phyloP scores from a whole-genome alignment of 2,888 invertebrate species.

The Sinhomidia bicolor region DNA sequence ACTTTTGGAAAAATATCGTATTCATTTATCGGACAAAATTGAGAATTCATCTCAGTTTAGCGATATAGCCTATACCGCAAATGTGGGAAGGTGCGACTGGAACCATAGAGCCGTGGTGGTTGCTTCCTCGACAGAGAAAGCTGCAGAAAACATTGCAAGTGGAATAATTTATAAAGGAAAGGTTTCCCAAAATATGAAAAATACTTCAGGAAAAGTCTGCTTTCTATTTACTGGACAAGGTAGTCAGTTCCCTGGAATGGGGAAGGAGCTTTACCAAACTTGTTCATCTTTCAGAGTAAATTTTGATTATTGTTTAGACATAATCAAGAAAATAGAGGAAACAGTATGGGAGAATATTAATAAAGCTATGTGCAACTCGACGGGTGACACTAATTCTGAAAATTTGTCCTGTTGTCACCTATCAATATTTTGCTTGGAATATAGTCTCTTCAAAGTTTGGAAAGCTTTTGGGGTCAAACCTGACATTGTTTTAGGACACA shows the following conservation, averaged over 20 bases:
- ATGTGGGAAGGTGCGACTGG: conserved; percentile 48
- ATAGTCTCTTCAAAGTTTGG: conserved; percentile 67
- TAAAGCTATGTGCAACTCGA: conserved; percentile 29
- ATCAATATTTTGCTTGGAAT: conserved; percentile 72
- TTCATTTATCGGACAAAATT: no score
- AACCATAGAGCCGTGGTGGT: conserved; percentile 33
- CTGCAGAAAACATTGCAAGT: not conserved
- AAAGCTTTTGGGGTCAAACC: conserved; percentile 70
- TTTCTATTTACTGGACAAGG: conserved; percentile 74
- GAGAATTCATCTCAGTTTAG: not conserved
- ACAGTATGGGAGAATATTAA: conserved; percentile 14
- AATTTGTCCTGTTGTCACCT: no score
- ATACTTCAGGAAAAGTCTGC: conserved; percentile 48
- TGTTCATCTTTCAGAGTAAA: conserved; percentile 52
- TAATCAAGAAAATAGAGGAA: not conserved
- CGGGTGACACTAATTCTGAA: conserved; percentile 72
- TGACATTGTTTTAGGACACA: conserved; percentile 72
- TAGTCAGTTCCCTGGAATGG: conserved; percentile 67
- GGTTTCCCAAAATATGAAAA: not conserved
- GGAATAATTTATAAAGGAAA: not conserved
- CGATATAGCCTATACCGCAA: conserved; percentile 42
- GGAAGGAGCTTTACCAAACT: conserved; percentile 50
- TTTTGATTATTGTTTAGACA: conserved; percentile 60
- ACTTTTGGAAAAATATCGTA: conserved; percentile 11
- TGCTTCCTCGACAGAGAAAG: conserved; percentile 13